Percentiles rank a stretch among this genome's conserved stretches.
phyloP scores from a whole-genome alignment of 1,140 invertebrate species.

The Dreissena polymorpha region DNA sequence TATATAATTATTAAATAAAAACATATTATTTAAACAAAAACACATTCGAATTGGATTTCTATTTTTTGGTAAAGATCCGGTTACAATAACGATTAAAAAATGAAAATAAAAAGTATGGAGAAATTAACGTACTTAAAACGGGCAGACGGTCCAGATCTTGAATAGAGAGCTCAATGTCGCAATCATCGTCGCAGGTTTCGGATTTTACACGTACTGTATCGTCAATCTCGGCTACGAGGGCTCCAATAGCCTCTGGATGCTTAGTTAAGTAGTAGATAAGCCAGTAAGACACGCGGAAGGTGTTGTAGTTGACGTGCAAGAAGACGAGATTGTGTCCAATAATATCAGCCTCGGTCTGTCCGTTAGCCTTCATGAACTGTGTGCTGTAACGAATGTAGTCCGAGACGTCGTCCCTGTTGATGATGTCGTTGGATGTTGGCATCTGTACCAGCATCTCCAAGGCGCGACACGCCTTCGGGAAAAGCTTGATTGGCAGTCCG shows the following conservation, averaged over 20 bases:
- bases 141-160: conserved; percentile 75
- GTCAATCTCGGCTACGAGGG: conserved; percentile 68
- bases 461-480: conserved; percentile 75
- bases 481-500: conserved; percentile 74
- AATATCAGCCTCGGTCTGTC: conserved; percentile 76
- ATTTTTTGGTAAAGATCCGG: not conserved
- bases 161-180: conserved; percentile 63
- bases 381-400: conserved; percentile 77
- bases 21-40: too few species aligned
- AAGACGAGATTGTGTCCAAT: conserved; percentile 79
- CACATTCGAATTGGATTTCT: not conserved
- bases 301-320: conserved; percentile 80
- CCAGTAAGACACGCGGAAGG: conserved; percentile 77
- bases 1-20: too few species aligned
- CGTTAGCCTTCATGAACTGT: conserved; percentile 72
- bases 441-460: conserved; percentile 71
- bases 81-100: too few species aligned
- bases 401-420: conserved; percentile 71
- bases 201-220: conserved; percentile 63
- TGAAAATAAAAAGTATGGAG: too few species aligned
- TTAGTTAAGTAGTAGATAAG: conserved; percentile 73
- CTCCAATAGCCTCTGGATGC: conserved; percentile 65
- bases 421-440: conserved; percentile 70
- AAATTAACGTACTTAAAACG: conserved; percentile 72
- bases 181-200: conserved; percentile 56